A percentile compares a stretch with the other conserved stretches of the same genome.
Conservation (phyloP, 2,888 invertebrate species). For the Saturnia japonica region DNA sequence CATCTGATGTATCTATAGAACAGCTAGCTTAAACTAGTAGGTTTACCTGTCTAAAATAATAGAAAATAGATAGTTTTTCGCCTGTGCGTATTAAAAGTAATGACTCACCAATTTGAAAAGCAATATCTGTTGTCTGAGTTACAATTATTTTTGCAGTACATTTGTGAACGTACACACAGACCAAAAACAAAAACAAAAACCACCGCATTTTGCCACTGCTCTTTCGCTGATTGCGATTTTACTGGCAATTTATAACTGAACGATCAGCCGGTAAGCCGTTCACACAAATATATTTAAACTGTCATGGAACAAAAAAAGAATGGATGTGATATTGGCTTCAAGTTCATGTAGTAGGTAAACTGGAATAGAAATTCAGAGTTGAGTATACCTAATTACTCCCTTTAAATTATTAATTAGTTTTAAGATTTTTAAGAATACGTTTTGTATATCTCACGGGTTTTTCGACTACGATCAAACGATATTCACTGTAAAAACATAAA, state of each 20-base stretch:
- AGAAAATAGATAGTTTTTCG: neutral
- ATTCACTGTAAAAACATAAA: no score
- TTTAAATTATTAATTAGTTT: neutral
- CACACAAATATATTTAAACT: conserved; percentile 43
- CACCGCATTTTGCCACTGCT: conserved; percentile 35
- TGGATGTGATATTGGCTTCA: conserved; percentile 25
- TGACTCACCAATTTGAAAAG: conserved; percentile 63
- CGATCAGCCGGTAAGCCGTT: conserved; percentile 44
- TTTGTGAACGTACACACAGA: conserved; percentile 35
- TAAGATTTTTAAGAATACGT: neutral
- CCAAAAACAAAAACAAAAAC: conserved; percentile 36
- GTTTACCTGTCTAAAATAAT: neutral
- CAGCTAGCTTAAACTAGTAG: neutral
- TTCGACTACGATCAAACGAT: no score
- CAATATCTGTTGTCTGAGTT: conserved; percentile 41
- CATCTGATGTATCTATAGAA: neutral
- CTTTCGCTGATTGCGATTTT: conserved; percentile 17
- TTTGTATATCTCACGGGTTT: no score
- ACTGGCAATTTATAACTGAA: conserved; percentile 35
- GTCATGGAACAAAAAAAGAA: conserved; percentile 26
- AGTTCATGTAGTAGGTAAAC: neutral
- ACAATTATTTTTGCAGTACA: conserved; percentile 48
- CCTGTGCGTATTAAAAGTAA: neutral
- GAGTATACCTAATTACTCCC: neutral
- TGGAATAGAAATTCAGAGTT: neutral